Conservation (phyloP, 2,888 invertebrate genomes). For the Gastrophysa polygoni region DNA sequence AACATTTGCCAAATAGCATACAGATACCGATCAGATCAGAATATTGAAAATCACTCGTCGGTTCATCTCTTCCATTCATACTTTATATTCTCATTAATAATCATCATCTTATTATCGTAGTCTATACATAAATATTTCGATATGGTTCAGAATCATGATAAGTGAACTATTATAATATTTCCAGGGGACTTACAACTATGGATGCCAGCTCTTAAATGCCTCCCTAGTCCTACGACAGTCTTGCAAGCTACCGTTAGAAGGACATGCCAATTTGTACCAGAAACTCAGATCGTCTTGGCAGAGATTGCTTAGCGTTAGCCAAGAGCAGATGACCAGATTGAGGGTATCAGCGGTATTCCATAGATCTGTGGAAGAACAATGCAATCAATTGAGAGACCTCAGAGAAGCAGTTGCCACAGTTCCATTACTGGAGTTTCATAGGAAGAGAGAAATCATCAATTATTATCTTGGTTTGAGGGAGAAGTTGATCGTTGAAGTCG, state of each 20-base stretch:
- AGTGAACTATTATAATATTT: no score
- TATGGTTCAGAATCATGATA: no score
- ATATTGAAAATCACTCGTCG: no score
- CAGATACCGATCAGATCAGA: no score
- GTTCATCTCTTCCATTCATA: no score
- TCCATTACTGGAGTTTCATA: slow-evolving; percentile 57
- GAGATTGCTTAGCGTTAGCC: slow-evolving; percentile 69
- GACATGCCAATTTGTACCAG: slow-evolving; percentile 63
- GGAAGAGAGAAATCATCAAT: slow-evolving; percentile 59
- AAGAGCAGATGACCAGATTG: slow-evolving; percentile 77
- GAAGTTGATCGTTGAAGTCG: slow-evolving; percentile 71
- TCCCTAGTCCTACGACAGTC: slow-evolving; percentile 75
- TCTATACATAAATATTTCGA: no score
- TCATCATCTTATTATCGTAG: no score
- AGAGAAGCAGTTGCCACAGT: slow-evolving; percentile 63
- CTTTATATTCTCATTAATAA: no score
- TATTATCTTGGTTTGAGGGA: slow-evolving; percentile 67
- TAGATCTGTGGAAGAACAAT: slow-evolving; percentile 68
- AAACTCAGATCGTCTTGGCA: slow-evolving; percentile 72
- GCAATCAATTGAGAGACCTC: slow-evolving; percentile 66
- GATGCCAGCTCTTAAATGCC: slow-evolving; percentile 77
- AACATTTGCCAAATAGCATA: no score
- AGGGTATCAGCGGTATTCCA: slow-evolving; percentile 79
- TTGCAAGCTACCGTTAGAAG: slow-evolving; percentile 67
- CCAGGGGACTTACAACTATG: slow-evolving; percentile 82